phyloP scores from a whole-genome alignment of 2,797 vertebrate species.

The Holocentrus rufus region DNA sequence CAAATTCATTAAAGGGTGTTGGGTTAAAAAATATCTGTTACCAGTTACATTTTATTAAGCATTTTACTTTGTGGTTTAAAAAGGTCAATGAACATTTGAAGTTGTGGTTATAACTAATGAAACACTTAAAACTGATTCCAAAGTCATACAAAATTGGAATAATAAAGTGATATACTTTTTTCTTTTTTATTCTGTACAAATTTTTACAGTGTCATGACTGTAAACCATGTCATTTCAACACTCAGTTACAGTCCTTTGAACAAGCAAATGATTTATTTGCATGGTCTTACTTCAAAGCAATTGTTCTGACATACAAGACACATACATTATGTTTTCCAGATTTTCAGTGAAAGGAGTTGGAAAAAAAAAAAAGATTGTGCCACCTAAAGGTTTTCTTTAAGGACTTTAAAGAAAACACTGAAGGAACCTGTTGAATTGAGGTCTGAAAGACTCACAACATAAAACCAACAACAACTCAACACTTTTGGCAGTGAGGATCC shows the following conservation, averaged over 20 bases:
- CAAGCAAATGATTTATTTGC: constrained; percentile 34
- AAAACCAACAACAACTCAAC: constrained; percentile 4
- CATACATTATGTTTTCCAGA: constrained; percentile 40
- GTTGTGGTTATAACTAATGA: constrained; percentile 36
- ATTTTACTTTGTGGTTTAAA: constrained; percentile 5
- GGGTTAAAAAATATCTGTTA: too few species aligned
- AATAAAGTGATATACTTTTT: neutral
- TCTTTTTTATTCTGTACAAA: neutral
- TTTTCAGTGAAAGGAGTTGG: constrained; percentile 6
- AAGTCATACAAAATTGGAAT: neutral
- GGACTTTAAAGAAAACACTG: constrained; percentile 13
- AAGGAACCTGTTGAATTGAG: constrained; percentile 1
- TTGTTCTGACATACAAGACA: neutral
- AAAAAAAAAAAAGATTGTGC: neutral
- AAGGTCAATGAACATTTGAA: neutral
- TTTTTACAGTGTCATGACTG: constrained; percentile 17
- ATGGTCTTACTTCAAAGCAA: constrained; percentile 37
- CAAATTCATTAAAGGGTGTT: too few species aligned
- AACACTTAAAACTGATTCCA: constrained; percentile 12
- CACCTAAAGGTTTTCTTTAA: too few species aligned
- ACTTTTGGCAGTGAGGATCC: constrained; percentile 10
- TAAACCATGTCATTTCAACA: constrained; percentile 22
- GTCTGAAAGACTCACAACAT: constrained; percentile 4
- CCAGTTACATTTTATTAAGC: too few species aligned
- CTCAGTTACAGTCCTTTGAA: constrained; percentile 28